These are phyloP conservation scores for Trisateles emortualis DNA, from an alignment of 2,888 invertebrate species.

Conservation along the genomic window DNA sequence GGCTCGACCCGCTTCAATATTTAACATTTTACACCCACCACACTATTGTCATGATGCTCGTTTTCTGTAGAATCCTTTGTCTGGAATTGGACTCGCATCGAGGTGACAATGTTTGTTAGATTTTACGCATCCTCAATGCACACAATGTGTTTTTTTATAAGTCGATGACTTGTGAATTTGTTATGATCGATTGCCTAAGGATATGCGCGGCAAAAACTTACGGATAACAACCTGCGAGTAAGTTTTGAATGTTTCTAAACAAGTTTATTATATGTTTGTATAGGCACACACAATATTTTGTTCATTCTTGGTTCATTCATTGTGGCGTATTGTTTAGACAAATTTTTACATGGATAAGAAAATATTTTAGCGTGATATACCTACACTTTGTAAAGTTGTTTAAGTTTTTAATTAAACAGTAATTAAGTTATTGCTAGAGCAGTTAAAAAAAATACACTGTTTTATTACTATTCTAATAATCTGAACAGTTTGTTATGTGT, in stretches of 20 bases:
- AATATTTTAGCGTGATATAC: too few relatives aligned
- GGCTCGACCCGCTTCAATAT: slow-evolving; percentile 78
- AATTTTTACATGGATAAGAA: too few relatives aligned
- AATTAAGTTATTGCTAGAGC: too few relatives aligned
- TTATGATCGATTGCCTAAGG: slow-evolving; percentile 81
- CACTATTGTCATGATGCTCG: slow-evolving; percentile 71
- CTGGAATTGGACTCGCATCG: slow-evolving; percentile 73
- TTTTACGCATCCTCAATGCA: slow-evolving; percentile 76
- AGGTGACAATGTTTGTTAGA: slow-evolving; percentile 85
- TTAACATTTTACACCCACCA: slow-evolving; percentile 82
- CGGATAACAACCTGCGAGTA: slow-evolving; percentile 64
- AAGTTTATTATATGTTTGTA: slow-evolving; percentile 38
- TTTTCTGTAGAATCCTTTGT: slow-evolving; percentile 79
- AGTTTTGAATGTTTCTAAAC: slow-evolving; percentile 45
- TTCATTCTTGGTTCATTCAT: too few relatives aligned
- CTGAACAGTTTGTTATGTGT: too few relatives aligned
- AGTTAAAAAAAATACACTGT: too few relatives aligned
- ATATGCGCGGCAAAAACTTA: slow-evolving; percentile 60
- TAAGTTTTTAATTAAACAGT: too few relatives aligned
- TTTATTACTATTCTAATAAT: too few relatives aligned
- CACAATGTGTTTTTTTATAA: slow-evolving; percentile 81
- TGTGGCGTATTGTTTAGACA: too few relatives aligned
- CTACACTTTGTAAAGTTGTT: too few relatives aligned
- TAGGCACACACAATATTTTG: background rate
- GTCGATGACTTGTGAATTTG: slow-evolving; percentile 86